phyloP scores from a whole-genome alignment of 2,797 vertebrate genomes.

The Enteromius thamalakanensis region DNA sequence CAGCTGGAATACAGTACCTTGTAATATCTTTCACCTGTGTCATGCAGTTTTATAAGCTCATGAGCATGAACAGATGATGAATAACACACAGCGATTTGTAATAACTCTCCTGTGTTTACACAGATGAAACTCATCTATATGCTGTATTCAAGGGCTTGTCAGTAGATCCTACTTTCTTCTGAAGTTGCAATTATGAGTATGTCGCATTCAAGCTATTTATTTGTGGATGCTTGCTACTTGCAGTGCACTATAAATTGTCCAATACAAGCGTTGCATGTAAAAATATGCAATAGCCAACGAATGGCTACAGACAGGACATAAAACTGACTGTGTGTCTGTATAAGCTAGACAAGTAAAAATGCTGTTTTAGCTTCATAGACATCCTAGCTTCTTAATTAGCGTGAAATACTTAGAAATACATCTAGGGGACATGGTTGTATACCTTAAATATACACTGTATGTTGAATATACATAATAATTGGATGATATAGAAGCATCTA shows the following conservation, averaged over 20 bases:
- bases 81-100: not conserved
- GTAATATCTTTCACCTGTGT: constrained; percentile 18
- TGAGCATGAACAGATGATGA: constrained; percentile 8
- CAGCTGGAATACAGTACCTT: constrained; percentile 4
- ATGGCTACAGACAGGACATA: not conserved
- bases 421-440: too few relatives aligned
- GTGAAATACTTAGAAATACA: too few relatives aligned
- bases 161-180: too few relatives aligned
- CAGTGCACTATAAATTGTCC: not conserved
- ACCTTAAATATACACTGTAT: too few relatives aligned
- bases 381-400: too few relatives aligned
- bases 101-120: constrained; percentile 18
- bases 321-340: not conserved
- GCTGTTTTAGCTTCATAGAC: too few relatives aligned
- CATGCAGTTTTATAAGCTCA: constrained; percentile 14
- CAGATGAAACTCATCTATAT: constrained; percentile 22
- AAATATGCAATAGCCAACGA: not conserved
- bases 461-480: too few relatives aligned
- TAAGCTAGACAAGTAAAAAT: too few relatives aligned
- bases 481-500: too few relatives aligned
- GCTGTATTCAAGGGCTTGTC: not conserved
- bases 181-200: not conserved
- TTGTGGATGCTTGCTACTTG: not conserved
- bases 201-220: not conserved
- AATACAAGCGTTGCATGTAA: not conserved